Conservation (phyloP, 2,113 vertebrate species). For the Diadophis punctatus region DNA sequence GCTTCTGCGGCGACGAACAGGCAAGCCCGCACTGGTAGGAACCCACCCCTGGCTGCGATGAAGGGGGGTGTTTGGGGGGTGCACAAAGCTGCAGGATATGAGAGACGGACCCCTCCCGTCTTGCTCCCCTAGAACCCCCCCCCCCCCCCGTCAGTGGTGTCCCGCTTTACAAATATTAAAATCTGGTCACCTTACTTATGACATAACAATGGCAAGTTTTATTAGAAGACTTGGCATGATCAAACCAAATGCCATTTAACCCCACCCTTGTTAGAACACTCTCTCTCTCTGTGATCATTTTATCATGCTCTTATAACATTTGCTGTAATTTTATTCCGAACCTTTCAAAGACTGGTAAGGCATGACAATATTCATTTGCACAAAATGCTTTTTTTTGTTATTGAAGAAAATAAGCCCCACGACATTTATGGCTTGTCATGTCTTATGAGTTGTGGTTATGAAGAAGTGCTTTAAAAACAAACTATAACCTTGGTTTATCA, state of each 20-base stretch:
- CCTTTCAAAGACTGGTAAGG: background rate
- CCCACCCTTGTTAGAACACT: background rate
- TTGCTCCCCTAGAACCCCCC: too few relatives aligned
- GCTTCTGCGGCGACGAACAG: too few relatives aligned
- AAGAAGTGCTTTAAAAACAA: background rate
- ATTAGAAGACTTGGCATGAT: background rate
- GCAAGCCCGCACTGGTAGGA: too few relatives aligned
- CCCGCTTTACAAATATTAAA: too few relatives aligned
- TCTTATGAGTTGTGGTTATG: background rate
- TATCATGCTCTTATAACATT: background rate
- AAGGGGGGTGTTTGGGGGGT: too few relatives aligned
- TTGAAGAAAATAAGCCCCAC: background rate
- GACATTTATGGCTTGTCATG: background rate
- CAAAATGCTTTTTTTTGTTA: background rate
- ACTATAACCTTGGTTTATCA: background rate
- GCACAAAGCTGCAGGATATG: too few relatives aligned
- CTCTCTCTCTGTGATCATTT: background rate
- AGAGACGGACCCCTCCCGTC: too few relatives aligned
- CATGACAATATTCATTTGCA: background rate
- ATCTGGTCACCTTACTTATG: too few relatives aligned
- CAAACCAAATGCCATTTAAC: background rate
- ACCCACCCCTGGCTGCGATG: too few relatives aligned
- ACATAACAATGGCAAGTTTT: background rate
- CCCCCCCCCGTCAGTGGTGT: too few relatives aligned
- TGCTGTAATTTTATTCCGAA: background rate